Conservation (phyloP, 64 coral and sea anemone genomes). For the Montipora capricornis region DNA sequence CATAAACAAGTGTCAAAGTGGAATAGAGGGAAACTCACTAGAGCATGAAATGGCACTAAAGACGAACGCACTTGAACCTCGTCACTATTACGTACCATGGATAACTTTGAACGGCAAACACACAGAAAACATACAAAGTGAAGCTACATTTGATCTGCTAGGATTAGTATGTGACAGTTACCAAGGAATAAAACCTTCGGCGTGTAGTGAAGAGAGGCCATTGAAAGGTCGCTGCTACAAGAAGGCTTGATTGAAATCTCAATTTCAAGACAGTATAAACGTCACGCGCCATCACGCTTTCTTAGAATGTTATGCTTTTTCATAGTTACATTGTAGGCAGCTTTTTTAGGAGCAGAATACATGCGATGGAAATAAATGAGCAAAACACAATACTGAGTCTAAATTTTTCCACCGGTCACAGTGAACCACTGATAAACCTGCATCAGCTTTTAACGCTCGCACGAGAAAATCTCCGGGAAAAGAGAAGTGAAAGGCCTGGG, state of each 20-base stretch:
- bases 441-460: too few species aligned
- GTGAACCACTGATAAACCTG: too few species aligned
- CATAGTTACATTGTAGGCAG: neutral
- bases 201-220: neutral
- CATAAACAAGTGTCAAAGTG: conserved; percentile 65
- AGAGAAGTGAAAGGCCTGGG: too few species aligned
- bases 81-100: conserved; percentile 77
- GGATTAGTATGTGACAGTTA: conserved; percentile 69
- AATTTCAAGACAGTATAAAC: too few species aligned
- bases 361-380: neutral
- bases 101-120: conserved; percentile 82
- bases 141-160: conserved; percentile 59
- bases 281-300: too few species aligned
- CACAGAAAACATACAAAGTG: conserved; percentile 68
- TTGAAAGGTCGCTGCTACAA: conserved; percentile 7
- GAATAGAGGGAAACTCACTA: conserved; percentile 67
- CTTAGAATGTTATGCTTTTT: neutral
- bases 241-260: neutral
- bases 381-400: neutral
- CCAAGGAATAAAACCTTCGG: conserved; percentile 66
- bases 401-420: too few species aligned
- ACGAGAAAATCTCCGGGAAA: too few species aligned
- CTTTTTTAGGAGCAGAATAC: neutral
- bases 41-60: conserved; percentile 85
- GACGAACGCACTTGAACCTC: conserved; percentile 68